Percentiles rank a stretch among this genome's conserved stretches.
These are phyloP conservation scores for Heliconius congener DNA, from an alignment of 1,140 invertebrate species.

Conservation along the genomic window DNA sequence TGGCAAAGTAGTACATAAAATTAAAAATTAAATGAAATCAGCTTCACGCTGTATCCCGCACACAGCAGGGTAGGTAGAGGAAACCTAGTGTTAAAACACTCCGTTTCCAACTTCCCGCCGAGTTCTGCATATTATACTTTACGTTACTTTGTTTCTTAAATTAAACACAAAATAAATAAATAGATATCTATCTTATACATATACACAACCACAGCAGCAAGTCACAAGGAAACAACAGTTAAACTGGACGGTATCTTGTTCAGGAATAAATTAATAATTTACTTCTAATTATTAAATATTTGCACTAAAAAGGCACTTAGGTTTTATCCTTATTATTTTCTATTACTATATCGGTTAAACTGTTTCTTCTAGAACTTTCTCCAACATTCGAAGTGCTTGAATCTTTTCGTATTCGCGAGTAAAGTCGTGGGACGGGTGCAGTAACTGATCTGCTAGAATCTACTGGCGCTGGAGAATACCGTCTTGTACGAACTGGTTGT, in stretches of 20 bases:
- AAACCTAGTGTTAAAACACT: too few relatives aligned
- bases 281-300: slow-evolving; percentile 44
- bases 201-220: slow-evolving; percentile 9
- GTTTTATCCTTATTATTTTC: slow-evolving; percentile 73
- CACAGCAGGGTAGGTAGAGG: too few relatives aligned
- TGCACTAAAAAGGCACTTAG: slow-evolving; percentile 68
- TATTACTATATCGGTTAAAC: slow-evolving; percentile 73
- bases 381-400: slow-evolving; percentile 54
- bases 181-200: not conserved
- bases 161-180: not conserved
- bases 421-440: slow-evolving; percentile 69
- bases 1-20: not conserved
- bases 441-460: slow-evolving; percentile 55
- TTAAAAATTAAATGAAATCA: too few relatives aligned
- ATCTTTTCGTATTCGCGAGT: slow-evolving; percentile 69
- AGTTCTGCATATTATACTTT: not conserved
- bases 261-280: slow-evolving; percentile 54
- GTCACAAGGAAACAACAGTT: slow-evolving; percentile 8
- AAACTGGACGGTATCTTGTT: slow-evolving; percentile 55
- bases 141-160: not conserved
- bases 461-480: slow-evolving; percentile 68
- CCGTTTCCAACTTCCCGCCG: too few relatives aligned
- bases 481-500: slow-evolving; percentile 57
- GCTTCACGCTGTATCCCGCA: too few relatives aligned
- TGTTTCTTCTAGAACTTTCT: slow-evolving; percentile 63